phyloP scores from a whole-genome alignment of 92 coral and sea anemone species.

The Meandrina meandrites region DNA sequence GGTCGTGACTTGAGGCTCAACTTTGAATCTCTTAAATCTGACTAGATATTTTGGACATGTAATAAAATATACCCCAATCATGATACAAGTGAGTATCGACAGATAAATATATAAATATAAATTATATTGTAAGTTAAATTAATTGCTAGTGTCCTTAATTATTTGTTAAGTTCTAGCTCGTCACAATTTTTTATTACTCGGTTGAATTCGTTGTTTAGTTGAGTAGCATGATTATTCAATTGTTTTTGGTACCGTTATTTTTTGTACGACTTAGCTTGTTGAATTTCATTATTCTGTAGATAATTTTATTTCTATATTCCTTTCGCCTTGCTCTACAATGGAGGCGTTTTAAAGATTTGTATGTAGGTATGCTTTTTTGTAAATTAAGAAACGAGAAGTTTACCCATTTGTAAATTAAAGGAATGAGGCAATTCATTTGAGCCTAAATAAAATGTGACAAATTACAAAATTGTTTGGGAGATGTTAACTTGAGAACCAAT shows the following conservation, averaged over 20 bases:
- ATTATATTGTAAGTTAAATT: conserved; percentile 27
- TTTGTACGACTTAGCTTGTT: conserved; percentile 9
- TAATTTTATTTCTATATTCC: conserved; percentile 17
- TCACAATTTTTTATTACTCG: too few species aligned
- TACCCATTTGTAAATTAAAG: conserved; percentile 40
- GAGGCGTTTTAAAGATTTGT: conserved; percentile 20
- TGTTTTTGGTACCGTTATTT: neutral
- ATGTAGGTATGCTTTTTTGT: conserved; percentile 42
- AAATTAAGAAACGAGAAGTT: conserved; percentile 20
- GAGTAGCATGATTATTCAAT: neutral
- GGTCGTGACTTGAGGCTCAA: neutral
- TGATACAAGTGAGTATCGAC: neutral
- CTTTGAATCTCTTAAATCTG: neutral
- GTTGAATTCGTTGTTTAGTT: neutral
- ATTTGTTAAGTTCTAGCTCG: neutral
- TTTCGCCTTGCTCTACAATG: neutral
- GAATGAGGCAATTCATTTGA: conserved; percentile 14
- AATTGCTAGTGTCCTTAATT: neutral
- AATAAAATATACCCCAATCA: neutral
- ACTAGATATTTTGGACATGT: neutral
- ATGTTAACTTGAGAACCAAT: neutral
- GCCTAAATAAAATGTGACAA: conserved; percentile 26
- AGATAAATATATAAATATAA: conserved; percentile 16
- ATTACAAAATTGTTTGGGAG: neutral
- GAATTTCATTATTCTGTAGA: conserved; percentile 19